These are phyloP conservation scores for Drosophila tani DNA, from an alignment of 1,140 invertebrate genomes.

Conservation along the genomic window DNA sequence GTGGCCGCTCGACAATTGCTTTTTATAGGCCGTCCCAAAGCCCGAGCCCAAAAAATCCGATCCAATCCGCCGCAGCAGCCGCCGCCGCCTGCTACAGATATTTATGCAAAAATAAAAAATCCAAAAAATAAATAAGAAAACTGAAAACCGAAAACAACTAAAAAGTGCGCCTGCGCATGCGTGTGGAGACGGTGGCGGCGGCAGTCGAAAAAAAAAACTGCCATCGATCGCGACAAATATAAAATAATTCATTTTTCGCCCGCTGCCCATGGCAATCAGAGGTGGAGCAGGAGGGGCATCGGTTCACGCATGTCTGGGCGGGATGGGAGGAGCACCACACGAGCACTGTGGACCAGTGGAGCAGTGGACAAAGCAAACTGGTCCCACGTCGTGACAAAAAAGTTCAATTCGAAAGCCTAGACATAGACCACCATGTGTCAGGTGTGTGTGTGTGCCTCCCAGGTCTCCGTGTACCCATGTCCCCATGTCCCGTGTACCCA, in stretches of 20 bases:
- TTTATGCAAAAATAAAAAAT: constrained; percentile 74
- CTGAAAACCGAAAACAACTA: constrained; percentile 50
- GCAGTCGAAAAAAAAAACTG: constrained; percentile 17
- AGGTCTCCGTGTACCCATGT: neutral
- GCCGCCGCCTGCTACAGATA: constrained; percentile 71
- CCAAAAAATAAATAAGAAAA: constrained; percentile 38
- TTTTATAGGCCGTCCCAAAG: constrained; percentile 70
- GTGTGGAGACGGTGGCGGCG: constrained; percentile 35
- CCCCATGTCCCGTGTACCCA: constrained; percentile 13
- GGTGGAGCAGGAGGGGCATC: constrained; percentile 1
- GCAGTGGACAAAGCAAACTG: constrained; percentile 49
- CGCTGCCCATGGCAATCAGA: constrained; percentile 70
- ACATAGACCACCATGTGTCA: constrained; percentile 54
- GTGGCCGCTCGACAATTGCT: constrained; percentile 74
- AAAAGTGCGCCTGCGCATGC: constrained; percentile 76
- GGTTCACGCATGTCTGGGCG: constrained; percentile 53
- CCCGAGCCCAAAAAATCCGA: constrained; percentile 64
- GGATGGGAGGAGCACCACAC: constrained; percentile 49
- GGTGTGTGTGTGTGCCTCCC: constrained; percentile 53
- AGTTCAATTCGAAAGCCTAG: constrained; percentile 77
- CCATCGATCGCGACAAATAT: constrained; percentile 70
- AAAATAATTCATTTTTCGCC: constrained; percentile 83
- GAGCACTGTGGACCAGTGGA: constrained; percentile 41
- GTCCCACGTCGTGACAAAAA: constrained; percentile 71
- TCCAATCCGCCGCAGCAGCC: constrained; percentile 31